phyloP scores from a whole-genome alignment of 2,888 invertebrate species.

The Cremastinae sp. region DNA sequence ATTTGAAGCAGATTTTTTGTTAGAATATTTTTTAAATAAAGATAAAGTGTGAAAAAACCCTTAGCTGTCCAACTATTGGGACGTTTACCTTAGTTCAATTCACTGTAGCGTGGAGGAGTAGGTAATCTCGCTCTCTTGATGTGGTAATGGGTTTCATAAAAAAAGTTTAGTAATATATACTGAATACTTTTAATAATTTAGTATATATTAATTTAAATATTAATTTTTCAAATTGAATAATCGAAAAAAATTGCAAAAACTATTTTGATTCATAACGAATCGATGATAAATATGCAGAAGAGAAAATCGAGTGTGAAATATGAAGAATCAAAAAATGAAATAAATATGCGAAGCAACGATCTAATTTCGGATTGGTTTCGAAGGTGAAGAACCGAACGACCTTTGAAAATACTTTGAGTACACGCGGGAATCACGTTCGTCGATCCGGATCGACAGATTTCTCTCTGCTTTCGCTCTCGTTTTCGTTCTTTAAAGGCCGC shows the following conservation, averaged over 20 bases:
- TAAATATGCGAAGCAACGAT: background rate
- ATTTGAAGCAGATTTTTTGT: no score
- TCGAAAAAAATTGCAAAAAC: background rate
- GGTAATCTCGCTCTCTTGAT: no score
- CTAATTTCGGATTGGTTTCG: slow-evolving; percentile 5
- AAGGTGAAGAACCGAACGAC: slow-evolving; percentile 47
- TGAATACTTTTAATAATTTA: no score
- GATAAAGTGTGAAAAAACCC: no score
- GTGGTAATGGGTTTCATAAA: no score
- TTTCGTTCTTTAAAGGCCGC: slow-evolving; percentile 36
- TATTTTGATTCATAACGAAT: background rate
- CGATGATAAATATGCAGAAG: background rate
- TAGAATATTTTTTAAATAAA: no score
- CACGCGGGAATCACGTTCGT: background rate
- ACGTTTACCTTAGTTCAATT: no score
- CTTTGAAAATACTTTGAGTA: slow-evolving; percentile 19
- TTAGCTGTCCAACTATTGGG: no score
- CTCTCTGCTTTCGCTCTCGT: slow-evolving; percentile 42
- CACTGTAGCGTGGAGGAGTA: no score
- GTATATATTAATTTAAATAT: no score
- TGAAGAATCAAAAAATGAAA: background rate
- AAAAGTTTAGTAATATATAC: no score
- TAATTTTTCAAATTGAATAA: background rate
- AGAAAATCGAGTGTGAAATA: background rate
- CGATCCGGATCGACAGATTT: slow-evolving; percentile 37